These are phyloP conservation scores for Malthinus flaveolus DNA, from an alignment of 2,888 invertebrate species.

Conservation along the genomic window DNA sequence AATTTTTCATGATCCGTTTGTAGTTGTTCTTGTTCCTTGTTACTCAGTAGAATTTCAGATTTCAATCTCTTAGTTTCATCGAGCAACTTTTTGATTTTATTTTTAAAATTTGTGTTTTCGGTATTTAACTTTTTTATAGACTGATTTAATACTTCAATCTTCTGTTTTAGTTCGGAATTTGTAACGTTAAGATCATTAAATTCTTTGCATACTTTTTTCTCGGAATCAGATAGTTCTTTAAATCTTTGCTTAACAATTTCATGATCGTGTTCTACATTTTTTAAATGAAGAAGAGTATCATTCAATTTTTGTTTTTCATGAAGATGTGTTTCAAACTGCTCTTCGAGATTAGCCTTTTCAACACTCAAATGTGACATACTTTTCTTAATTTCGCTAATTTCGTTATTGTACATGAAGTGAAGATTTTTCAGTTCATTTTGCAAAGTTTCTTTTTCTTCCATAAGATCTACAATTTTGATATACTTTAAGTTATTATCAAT, in stretches of 20 bases:
- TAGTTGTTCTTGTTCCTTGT: not conserved
- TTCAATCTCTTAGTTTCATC: not conserved
- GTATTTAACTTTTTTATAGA: not conserved
- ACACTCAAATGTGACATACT: no score
- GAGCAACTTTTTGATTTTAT: not conserved
- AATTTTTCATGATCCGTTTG: not conserved
- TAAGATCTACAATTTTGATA: conserved; percentile 15
- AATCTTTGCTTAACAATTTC: not conserved
- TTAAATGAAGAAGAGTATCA: not conserved
- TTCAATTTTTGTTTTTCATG: not conserved
- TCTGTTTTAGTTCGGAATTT: not conserved
- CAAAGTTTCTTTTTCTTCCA: conserved; percentile 16
- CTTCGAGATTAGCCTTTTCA: no score
- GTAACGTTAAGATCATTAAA: not conserved
- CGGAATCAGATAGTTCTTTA: not conserved
- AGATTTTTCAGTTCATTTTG: not conserved
- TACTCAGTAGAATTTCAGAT: not conserved
- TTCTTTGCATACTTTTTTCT: not conserved
- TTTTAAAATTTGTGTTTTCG: not conserved
- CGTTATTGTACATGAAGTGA: not conserved
- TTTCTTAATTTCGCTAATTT: no score
- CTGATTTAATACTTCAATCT: not conserved
- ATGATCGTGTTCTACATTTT: not conserved
- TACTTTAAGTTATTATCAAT: conserved; percentile 11
- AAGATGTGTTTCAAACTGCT: no score